Base-by-base conservation (phyloP, 2,797 vertebrate genomes). In the Gambusia yucatana region DNA sequence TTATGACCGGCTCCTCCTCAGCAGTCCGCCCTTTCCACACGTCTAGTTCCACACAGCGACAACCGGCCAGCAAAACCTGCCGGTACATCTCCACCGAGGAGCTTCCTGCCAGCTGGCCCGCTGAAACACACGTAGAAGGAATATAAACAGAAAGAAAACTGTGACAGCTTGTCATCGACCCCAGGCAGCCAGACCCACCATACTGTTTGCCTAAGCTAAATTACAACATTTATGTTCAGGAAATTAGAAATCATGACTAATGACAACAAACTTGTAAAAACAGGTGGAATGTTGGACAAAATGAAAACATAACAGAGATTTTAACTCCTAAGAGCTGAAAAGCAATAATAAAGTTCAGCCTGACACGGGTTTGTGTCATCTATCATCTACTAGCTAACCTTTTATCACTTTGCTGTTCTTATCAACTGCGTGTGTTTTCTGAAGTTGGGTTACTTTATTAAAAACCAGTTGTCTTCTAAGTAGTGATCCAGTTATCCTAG, bases 1-100 rank as follows among this genome's bases (percentile, higher is more conserved):
- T 99, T 92, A 99, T 99, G 92, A 99, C 97, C 0, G 98, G 98
- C 61, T 99, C 98, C 82, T 99, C 98, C 89, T 99, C 98, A 0
- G 98, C 97, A 0, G 98, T 99, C 0, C 98, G 95, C 9, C 98
- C 98, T 86, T 99, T 99, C 98, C 98, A 99, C 91, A 98, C 98
- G 83, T 99, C 98, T 84, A 99, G 87, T 87, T 99, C 98, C 87
- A 99, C 97, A 81, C 98, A 99, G 90, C 98, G 98, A 85, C 98
- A 99, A 57, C 98, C 98, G 0, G 98, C 97, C 92, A 99, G 91
- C 1, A 99, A 96, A 65, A 98, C 98, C 94, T 99, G 98, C 61
- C 98, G 93, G 92, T 99, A 99, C 97, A 99, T 99, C 95, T 99
- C 98, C 10, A 99, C 98, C 0, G 98, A 99, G 13, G 98, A 99